Evolutionary conservation across 2,888 invertebrate genomes (phyloP).

Genomic region (Apotomis betuletana): DNA sequence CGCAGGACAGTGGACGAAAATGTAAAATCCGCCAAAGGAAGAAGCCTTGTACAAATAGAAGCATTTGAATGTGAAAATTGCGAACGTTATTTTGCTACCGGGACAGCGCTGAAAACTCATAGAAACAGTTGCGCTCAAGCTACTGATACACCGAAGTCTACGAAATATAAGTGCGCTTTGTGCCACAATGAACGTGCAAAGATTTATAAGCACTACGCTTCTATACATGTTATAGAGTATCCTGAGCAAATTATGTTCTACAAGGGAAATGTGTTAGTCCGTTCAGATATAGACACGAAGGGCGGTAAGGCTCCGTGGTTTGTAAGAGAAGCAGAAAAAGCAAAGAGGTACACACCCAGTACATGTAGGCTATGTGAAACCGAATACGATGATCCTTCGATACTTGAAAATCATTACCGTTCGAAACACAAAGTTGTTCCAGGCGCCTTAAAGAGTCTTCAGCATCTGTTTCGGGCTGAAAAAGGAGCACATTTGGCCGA

Average conservation of each 20-base stretch:
- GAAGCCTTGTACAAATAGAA: not conserved
- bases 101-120: not conserved
- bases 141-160: not conserved
- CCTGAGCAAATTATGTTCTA: slow-evolving; percentile 14
- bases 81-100: not conserved
- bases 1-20: not conserved
- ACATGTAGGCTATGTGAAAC: slow-evolving; percentile 29
- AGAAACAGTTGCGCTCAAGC: not conserved
- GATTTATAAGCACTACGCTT: slow-evolving; percentile 1
- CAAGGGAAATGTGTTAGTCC: not conserved
- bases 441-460: slow-evolving; percentile 3
- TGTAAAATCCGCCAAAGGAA: not conserved
- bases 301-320: slow-evolving; percentile 17
- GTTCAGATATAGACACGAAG: slow-evolving; percentile 7
- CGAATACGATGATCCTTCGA: not conserved
- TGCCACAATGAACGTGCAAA: not conserved
- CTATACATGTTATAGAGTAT: not conserved
- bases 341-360: not conserved
- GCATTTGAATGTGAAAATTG: slow-evolving; percentile 15
- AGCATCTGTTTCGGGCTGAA: slow-evolving; percentile 13
- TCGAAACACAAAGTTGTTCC: not conserved
- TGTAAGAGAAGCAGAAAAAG: not conserved
- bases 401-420: slow-evolving; percentile 13
- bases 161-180: slow-evolving; percentile 11
- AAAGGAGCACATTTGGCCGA: slow-evolving; percentile 9